Evolutionary conservation across 2,797 vertebrate genomes (phyloP).

Genomic region (Tarsius wallacei): DNA sequence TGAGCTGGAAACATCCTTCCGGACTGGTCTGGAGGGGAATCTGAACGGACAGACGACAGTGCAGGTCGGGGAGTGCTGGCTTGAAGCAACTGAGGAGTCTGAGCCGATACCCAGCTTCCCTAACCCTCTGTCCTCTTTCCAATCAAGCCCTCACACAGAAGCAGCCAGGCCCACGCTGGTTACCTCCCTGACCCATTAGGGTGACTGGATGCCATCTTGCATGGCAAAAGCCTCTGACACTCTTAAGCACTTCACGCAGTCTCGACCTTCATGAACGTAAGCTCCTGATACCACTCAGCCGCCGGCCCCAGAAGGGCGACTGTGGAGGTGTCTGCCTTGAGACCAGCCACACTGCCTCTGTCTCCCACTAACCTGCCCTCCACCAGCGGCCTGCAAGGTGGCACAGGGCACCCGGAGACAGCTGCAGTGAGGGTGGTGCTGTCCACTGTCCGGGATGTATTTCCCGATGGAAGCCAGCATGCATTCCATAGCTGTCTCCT

Average conservation of each 20-base stretch:
- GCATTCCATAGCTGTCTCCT: not conserved
- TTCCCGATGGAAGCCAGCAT: not conserved
- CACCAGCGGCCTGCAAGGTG: not conserved
- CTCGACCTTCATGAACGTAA: not conserved
- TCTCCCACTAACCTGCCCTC: not conserved
- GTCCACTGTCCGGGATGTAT: too few species aligned
- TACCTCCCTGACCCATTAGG: not conserved
- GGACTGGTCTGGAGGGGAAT: not conserved
- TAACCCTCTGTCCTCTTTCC: not conserved
- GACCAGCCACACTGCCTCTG: not conserved
- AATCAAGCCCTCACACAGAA: not conserved
- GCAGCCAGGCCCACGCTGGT: not conserved
- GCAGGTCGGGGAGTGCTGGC: not conserved
- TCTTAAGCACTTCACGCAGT: not conserved
- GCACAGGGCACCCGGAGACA: rapidly evolving
- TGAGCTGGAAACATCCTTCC: not conserved
- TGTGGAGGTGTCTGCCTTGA: not conserved
- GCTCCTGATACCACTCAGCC: not conserved
- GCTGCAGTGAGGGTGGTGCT: not conserved
- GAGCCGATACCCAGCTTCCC: not conserved
- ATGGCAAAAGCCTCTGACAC: not conserved
- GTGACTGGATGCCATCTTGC: not conserved
- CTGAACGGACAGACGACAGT: not conserved
- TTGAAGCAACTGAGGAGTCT: not conserved
- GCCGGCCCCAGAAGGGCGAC: not conserved